These are phyloP conservation scores for Chaitophorus viminalis DNA, from an alignment of 2,888 invertebrate genomes.

Conservation along the genomic window DNA sequence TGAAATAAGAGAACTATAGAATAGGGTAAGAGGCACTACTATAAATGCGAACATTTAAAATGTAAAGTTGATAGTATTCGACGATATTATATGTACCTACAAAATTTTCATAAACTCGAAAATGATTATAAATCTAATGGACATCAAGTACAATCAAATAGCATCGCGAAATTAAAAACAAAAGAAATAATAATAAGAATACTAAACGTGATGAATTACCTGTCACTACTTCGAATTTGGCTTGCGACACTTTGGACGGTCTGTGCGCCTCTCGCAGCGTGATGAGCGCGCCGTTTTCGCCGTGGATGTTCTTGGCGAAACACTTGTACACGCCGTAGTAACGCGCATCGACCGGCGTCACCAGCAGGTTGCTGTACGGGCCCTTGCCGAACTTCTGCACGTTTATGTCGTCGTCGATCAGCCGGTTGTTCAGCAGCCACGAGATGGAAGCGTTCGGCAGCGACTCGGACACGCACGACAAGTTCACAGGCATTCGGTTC, in stretches of 20 bases:
- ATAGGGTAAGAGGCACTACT: no score
- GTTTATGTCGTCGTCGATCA: conserved; percentile 65
- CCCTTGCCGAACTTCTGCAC: conserved; percentile 45
- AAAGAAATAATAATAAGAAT: no score
- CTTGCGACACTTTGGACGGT: conserved; percentile 76
- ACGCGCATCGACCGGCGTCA: conserved; percentile 75
- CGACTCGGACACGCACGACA: conserved; percentile 86
- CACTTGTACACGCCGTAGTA: conserved; percentile 84
- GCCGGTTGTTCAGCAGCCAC: conserved; percentile 74
- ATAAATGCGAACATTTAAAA: no score
- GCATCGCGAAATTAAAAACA: no score
- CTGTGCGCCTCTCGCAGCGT: conserved; percentile 79
- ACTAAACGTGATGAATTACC: conserved; percentile 64
- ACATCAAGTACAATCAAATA: no score
- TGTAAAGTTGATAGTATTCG: no score
- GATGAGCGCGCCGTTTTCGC: conserved; percentile 76
- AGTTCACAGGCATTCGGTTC: conserved; percentile 82
- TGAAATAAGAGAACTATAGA: no score
- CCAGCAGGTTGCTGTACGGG: conserved; percentile 65
- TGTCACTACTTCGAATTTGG: conserved; percentile 76
- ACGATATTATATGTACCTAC: no score
- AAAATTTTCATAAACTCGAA: no score
- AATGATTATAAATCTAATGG: no score
- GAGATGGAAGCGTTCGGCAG: conserved; percentile 92
- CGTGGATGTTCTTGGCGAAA: conserved; percentile 81